Evolutionary conservation across 2,888 invertebrate genomes (phyloP).

Genomic region (Periphyllus acericola): DNA sequence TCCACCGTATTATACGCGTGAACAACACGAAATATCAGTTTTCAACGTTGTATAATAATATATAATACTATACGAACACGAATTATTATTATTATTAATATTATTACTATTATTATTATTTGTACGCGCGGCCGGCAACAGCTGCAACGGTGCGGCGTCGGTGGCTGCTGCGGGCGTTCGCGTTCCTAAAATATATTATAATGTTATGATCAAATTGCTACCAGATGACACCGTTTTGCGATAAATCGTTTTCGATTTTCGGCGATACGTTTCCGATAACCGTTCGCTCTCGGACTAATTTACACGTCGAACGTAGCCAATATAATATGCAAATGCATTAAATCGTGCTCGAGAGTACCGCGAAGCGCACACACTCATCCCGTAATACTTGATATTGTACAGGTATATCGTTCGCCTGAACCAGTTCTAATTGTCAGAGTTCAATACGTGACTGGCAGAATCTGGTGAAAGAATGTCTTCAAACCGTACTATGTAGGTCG

Average conservation of each 20-base stretch:
- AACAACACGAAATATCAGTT: constrained; percentile 26
- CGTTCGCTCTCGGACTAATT: not conserved
- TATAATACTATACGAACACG: not conserved
- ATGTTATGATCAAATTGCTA: not conserved
- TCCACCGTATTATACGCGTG: not conserved
- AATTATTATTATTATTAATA: constrained; percentile 10
- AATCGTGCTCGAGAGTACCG: too few relatives aligned
- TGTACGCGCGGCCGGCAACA: not conserved
- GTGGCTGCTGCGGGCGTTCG: not conserved
- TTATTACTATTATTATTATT: constrained; percentile 12
- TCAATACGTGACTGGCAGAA: constrained; percentile 45
- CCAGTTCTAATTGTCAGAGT: constrained; percentile 46
- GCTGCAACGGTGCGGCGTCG: not conserved
- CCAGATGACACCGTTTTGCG: not conserved
- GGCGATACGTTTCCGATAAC: not conserved
- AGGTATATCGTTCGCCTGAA: not conserved
- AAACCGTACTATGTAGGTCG: constrained; percentile 26
- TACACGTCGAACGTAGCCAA: too few relatives aligned
- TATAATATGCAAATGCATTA: too few relatives aligned
- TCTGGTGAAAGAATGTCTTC: constrained; percentile 31
- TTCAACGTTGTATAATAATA: not conserved
- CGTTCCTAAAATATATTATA: constrained; percentile 6
- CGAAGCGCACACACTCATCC: too few relatives aligned
- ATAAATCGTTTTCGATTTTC: constrained; percentile 24
- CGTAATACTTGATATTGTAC: too few relatives aligned